Evolutionary conservation across 2,888 invertebrate species (phyloP).

Genomic region (Orthonychiurus folsomi): DNA sequence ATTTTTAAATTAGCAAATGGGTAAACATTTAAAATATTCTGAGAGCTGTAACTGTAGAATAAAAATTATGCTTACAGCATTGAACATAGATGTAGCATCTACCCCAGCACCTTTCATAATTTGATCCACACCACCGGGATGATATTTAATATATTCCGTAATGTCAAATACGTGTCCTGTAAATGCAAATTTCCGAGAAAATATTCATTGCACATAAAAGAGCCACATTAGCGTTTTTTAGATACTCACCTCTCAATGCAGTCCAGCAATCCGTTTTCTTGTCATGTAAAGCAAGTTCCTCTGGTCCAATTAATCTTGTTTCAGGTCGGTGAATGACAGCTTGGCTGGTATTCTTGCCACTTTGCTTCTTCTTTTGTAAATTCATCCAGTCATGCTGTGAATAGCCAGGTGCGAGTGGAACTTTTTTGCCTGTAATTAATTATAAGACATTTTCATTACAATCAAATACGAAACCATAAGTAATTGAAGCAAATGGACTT

Average conservation of each 20-base stretch:
- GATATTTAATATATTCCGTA: conserved; percentile 27
- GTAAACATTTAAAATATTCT: too few relatives aligned
- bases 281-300: neutral
- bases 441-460: too few relatives aligned
- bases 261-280: neutral
- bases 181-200: neutral
- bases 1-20: neutral
- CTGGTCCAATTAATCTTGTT: neutral
- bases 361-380: neutral
- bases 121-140: conserved; percentile 36
- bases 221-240: neutral
- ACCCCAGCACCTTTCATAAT: conserved; percentile 36
- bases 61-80: conserved; percentile 11
- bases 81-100: conserved; percentile 21
- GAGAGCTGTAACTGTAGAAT: too few relatives aligned
- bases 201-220: neutral
- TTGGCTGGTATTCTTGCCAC: neutral
- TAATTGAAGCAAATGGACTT: neutral
- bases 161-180: conserved; percentile 12
- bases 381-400: neutral
- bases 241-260: conserved; percentile 1
- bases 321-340: neutral
- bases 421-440: neutral
- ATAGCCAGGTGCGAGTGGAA: neutral
- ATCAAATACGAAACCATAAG: too few relatives aligned